Conservation (phyloP, 1,140 invertebrate genomes). For the Drosophila busckii region DNA sequence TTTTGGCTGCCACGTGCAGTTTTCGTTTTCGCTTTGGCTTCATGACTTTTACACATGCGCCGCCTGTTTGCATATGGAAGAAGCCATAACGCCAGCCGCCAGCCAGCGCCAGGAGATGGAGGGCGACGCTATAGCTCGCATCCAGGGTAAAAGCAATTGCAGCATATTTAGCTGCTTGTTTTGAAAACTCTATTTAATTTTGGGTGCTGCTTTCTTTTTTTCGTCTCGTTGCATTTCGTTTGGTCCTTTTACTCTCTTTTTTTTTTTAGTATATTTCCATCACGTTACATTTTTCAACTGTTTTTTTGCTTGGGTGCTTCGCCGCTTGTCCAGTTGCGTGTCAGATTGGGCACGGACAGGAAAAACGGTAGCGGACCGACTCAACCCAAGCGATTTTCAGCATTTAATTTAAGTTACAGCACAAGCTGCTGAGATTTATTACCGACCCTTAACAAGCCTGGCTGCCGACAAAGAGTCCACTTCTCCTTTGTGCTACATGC, state of each 20-base stretch:
- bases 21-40: conserved; percentile 27
- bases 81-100: conserved; percentile 23
- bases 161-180: conserved; percentile 66
- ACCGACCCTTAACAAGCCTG: conserved; percentile 70
- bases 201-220: conserved; percentile 5
- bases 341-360: not conserved
- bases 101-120: not conserved
- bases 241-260: conserved; percentile 10
- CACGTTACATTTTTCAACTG: conserved; percentile 61
- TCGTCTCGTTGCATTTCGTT: conserved; percentile 47
- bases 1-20: conserved; percentile 63
- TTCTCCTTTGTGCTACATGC: conserved; percentile 12
- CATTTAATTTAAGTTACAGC: conserved; percentile 77
- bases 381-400: conserved; percentile 66
- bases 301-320: conserved; percentile 23
- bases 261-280: no score
- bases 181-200: conserved; percentile 75
- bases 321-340: conserved; percentile 12
- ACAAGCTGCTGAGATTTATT: conserved; percentile 73
- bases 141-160: conserved; percentile 29
- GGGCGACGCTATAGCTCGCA: not conserved
- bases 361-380: conserved; percentile 11
- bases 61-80: conserved; percentile 33
- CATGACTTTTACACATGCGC: conserved; percentile 25
- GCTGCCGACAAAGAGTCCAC: conserved; percentile 6